Evolutionary conservation across 2,797 vertebrate genomes (phyloP).

Genomic region (Scarus forsteni): DNA sequence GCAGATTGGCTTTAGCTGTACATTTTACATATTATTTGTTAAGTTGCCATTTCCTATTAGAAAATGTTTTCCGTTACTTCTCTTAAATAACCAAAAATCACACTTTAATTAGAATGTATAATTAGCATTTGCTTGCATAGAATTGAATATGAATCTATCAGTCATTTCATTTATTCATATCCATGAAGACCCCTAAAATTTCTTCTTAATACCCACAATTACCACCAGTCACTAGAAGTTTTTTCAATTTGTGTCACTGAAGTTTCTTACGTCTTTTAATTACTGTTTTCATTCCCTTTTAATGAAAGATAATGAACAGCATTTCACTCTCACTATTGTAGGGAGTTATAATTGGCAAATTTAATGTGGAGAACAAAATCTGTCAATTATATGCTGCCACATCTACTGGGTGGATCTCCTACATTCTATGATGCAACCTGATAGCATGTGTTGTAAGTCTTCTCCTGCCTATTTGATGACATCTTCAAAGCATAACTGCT

Average conservation of each 20-base stretch:
- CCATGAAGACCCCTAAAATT: neutral
- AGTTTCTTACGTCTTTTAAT: neutral
- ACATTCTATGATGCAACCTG: slow-evolving; percentile 8
- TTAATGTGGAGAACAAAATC: too few relatives aligned
- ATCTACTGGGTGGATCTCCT: neutral
- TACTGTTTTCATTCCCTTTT: neutral
- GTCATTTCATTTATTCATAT: neutral
- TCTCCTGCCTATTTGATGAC: neutral
- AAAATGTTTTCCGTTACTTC: neutral
- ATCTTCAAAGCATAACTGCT: slow-evolving; percentile 1
- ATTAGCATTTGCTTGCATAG: neutral
- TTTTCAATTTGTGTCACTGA: neutral
- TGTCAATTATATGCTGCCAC: neutral
- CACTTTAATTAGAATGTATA: neutral
- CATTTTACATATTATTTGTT: neutral
- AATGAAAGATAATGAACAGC: neutral
- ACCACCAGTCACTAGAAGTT: neutral
- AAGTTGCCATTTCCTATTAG: neutral
- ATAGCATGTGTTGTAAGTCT: slow-evolving; percentile 10
- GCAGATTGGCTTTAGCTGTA: neutral
- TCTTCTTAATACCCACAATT: neutral
- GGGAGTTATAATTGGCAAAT: neutral
- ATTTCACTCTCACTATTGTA: neutral
- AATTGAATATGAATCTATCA: neutral
- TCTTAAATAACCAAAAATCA: neutral